Evolutionary conservation across 37 sponge, comb jelly and placozoan genomes (phyloP).

Genomic region (Halichondria panicea): DNA sequence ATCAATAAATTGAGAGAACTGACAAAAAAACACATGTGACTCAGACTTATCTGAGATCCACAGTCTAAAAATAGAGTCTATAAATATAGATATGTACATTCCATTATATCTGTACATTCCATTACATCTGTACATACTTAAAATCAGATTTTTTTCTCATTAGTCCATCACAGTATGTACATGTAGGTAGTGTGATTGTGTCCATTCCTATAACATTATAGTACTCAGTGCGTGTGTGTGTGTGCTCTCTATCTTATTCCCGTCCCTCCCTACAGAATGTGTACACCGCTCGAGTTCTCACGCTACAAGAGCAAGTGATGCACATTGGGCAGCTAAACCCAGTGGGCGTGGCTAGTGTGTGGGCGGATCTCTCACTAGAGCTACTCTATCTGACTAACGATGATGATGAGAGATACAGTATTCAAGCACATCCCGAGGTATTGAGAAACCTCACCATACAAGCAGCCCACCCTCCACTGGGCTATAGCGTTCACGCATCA

Average conservation of each 20-base stretch:
- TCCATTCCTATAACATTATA: neutral
- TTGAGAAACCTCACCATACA: constrained; percentile 83
- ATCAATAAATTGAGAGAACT: too few relatives aligned
- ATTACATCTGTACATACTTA: too few relatives aligned
- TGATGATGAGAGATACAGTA: constrained; percentile 94
- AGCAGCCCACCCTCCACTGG: constrained; percentile 78
- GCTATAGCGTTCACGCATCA: constrained; percentile 76
- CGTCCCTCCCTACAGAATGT: constrained; percentile 17
- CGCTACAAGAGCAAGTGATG: constrained; percentile 58
- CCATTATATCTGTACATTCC: too few relatives aligned
- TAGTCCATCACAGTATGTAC: too few relatives aligned
- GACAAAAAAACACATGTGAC: too few relatives aligned
- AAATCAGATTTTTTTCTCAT: too few relatives aligned
- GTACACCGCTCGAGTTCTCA: constrained; percentile 72
- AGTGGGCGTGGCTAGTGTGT: constrained; percentile 56
- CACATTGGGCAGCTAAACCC: constrained; percentile 70
- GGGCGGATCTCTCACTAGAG: constrained; percentile 80
- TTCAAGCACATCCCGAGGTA: constrained; percentile 80
- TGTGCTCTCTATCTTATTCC: neutral
- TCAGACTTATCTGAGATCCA: too few relatives aligned
- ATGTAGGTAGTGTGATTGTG: neutral
- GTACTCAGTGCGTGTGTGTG: too few relatives aligned
- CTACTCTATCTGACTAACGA: constrained; percentile 88
- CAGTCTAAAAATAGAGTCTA: too few relatives aligned
- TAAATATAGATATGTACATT: too few relatives aligned